phyloP scores from a whole-genome alignment of 2,797 vertebrate species.

The Acanthurus lineatus region DNA sequence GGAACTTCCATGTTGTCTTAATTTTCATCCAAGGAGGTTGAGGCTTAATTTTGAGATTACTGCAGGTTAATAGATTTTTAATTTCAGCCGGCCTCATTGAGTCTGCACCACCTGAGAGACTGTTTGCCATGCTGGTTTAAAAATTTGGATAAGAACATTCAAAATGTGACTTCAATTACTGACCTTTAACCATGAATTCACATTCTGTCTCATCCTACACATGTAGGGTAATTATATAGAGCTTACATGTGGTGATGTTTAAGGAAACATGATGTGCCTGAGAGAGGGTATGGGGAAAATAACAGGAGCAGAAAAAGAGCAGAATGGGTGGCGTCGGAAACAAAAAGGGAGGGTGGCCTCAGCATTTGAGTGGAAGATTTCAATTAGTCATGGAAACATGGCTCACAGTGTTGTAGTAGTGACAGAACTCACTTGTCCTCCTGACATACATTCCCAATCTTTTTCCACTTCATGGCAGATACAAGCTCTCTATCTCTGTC shows the following conservation, averaged over 20 bases:
- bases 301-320: constrained; percentile 37
- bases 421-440: constrained; percentile 77
- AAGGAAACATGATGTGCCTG: constrained; percentile 32
- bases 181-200: constrained; percentile 14
- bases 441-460: constrained; percentile 64
- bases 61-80: too few relatives aligned
- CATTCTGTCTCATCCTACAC: constrained; percentile 7
- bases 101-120: background rate
- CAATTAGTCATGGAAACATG: constrained; percentile 82
- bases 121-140: background rate
- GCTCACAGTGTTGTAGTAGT: constrained; percentile 58
- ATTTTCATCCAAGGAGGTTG: too few relatives aligned
- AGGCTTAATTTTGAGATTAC: too few relatives aligned
- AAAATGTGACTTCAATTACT: constrained; percentile 30
- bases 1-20: too few relatives aligned
- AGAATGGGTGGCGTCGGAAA: constrained; percentile 68
- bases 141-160: background rate
- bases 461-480: background rate
- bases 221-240: background rate
- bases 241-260: background rate
- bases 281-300: constrained; percentile 29
- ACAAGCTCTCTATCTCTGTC: background rate
- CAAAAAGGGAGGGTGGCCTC: constrained; percentile 27
- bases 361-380: constrained; percentile 76
- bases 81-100: too few relatives aligned